Evolutionary conservation across 2,797 vertebrate genomes (phyloP).

Genomic region (Pteronotus mesoamericanus): DNA sequence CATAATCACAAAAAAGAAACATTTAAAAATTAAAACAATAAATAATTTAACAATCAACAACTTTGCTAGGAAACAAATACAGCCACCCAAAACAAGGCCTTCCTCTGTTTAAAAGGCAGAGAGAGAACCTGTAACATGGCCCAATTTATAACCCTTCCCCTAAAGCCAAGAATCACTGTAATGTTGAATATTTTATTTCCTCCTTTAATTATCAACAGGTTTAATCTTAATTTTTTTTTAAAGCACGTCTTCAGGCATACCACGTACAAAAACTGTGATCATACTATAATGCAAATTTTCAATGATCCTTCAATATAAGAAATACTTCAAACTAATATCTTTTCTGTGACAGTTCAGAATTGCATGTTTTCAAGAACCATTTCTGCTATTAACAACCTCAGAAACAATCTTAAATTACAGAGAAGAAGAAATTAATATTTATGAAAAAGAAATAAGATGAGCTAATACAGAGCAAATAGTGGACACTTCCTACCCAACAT

Average conservation of each 20-base stretch:
- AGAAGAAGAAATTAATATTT: not conserved
- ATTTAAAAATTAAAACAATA: slow-evolving; percentile 31
- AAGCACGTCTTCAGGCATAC: not conserved
- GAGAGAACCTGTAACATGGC: not conserved
- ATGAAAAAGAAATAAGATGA: not conserved
- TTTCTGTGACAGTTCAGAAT: not conserved
- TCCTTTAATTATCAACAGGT: not conserved
- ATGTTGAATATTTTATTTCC: not conserved
- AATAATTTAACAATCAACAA: not conserved
- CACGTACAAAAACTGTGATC: not conserved
- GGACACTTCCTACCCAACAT: not conserved
- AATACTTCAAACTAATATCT: not conserved
- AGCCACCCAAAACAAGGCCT: not conserved
- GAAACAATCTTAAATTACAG: slow-evolving; percentile 3
- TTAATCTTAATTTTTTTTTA: slow-evolving; percentile 21
- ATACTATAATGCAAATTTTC: not conserved
- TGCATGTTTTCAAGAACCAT: not conserved
- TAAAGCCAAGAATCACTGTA: not conserved
- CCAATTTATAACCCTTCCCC: not conserved
- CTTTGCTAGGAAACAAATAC: slow-evolving; percentile 13
- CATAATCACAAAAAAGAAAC: not conserved
- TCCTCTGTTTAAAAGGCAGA: not conserved
- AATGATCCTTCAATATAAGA: not conserved
- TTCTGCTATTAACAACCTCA: not conserved
- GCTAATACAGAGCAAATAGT: not conserved